Evolutionary conservation across 2,888 invertebrate genomes (phyloP).

Genomic region (Hipparchia sbordonii): DNA sequence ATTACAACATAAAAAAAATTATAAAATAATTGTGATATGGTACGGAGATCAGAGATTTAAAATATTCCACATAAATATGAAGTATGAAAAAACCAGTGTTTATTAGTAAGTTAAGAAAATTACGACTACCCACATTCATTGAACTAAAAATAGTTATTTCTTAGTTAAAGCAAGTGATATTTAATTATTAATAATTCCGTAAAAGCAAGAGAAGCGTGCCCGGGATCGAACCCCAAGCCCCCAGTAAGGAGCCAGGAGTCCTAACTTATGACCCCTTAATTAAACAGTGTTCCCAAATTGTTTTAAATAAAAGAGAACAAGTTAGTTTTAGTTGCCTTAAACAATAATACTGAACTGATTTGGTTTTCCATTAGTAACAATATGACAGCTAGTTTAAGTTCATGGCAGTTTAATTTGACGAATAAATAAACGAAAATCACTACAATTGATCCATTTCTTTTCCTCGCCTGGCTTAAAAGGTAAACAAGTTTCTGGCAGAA

Average conservation of each 20-base stretch:
- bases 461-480: too few relatives aligned
- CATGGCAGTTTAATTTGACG: neutral
- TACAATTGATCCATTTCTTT: too few relatives aligned
- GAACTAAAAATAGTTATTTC: too few relatives aligned
- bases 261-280: too few relatives aligned
- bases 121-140: neutral
- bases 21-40: neutral
- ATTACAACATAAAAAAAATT: neutral
- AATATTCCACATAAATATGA: neutral
- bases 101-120: neutral
- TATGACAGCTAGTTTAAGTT: neutral
- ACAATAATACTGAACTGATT: conserved; percentile 19
- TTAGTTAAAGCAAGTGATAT: too few relatives aligned
- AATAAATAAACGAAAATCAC: too few relatives aligned
- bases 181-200: too few relatives aligned
- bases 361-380: conserved; percentile 12
- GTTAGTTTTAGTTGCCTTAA: neutral
- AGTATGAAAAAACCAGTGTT: neutral
- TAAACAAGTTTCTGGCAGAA: too few relatives aligned
- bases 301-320: neutral
- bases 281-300: neutral
- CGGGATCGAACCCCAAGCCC: too few relatives aligned
- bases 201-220: too few relatives aligned
- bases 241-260: too few relatives aligned
- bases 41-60: neutral